Evolutionary conservation across 2,113 vertebrate species (phyloP).

Genomic region (Pachyramphus minor): DNA sequence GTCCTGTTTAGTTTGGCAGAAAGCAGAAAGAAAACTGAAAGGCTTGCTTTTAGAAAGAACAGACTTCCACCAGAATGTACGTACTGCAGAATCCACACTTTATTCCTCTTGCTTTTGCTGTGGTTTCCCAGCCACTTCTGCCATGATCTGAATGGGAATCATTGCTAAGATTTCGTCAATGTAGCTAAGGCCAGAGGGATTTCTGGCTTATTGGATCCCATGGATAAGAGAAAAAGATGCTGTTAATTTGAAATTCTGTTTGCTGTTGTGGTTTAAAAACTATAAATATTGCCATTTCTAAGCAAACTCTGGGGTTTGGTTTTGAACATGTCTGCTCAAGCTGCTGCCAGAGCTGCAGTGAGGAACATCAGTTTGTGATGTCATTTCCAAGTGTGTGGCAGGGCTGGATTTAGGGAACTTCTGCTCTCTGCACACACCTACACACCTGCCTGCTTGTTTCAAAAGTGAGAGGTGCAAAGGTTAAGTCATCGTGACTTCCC

Average conservation of each 20-base stretch:
- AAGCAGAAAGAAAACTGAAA: conserved; percentile 92
- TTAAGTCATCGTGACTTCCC: not conserved
- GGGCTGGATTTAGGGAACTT: not conserved
- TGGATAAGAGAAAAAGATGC: not conserved
- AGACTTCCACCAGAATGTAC: conserved; percentile 87
- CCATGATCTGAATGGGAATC: not conserved
- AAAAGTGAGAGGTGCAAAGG: not conserved
- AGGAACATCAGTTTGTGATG: not conserved
- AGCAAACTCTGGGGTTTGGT: not conserved
- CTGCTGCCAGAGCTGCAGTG: not conserved
- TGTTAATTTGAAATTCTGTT: not conserved
- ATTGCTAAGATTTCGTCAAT: not conserved
- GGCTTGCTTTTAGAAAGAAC: conserved; percentile 91
- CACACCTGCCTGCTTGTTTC: not conserved
- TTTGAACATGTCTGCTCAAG: not conserved
- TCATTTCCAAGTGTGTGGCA: not conserved
- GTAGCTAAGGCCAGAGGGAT: not conserved
- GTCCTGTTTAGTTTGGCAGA: conserved; percentile 96
- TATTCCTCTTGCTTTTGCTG: conserved; percentile 52
- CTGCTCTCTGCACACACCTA: not conserved
- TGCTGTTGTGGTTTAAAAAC: not conserved
- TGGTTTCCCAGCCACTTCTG: conserved; percentile 56
- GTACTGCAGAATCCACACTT: conserved; percentile 68
- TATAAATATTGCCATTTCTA: not conserved
- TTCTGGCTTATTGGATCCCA: not conserved